Base-by-base conservation (phyloP, 2,797 vertebrate species). In the Hyperoplus lanceolatus region DNA sequence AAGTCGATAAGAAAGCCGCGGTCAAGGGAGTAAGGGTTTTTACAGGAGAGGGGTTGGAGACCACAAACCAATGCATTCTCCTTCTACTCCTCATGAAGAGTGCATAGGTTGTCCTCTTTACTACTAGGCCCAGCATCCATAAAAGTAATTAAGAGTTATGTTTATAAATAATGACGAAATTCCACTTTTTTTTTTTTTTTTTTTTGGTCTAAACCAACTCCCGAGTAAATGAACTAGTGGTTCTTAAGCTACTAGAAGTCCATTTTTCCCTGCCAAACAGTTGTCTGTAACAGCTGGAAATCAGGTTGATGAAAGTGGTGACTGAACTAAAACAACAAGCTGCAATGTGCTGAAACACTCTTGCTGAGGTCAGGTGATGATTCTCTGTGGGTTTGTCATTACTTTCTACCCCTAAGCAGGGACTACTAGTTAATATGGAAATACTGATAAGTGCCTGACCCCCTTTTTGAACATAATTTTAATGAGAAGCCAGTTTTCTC, bases 1-100 rank as follows among this genome's bases (percentile, higher is more conserved):
- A 86, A 83, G 86, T 87, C 73, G 42, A 87, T 89, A 80, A 77
- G 78, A 61, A 82, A 86, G 70, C 81, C 70, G 51, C 57, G 79
- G 79, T 84, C 79, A 70, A 65, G 64, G 29, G 66, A 84, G 65
- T 50, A 21, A 1, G 63, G 42, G 48, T 64, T 82, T 80, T 81
- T 73, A 73, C 72, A 64, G 54, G 12, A 21, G 0, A 46, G n/a
- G 57, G 29, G 29, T 29, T 39, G 62, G 62, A 69, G 67, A 70
- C 59, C 73, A 38, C 69, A 70, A 69, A 64, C 70, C 43, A 4
- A 60, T 50, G 29, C 61, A 73, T 76, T 21, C 55, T 65, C 36
- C 14, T 45, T 59, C 51, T 14, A 1, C 6, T 68, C 15, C 1
- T 73, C 76, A 59, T 70, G 65, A 53, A 1, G 36, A 59, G 41